Conservation (phyloP, 2,888 invertebrate species). For the Ennomos fuscantarius region DNA sequence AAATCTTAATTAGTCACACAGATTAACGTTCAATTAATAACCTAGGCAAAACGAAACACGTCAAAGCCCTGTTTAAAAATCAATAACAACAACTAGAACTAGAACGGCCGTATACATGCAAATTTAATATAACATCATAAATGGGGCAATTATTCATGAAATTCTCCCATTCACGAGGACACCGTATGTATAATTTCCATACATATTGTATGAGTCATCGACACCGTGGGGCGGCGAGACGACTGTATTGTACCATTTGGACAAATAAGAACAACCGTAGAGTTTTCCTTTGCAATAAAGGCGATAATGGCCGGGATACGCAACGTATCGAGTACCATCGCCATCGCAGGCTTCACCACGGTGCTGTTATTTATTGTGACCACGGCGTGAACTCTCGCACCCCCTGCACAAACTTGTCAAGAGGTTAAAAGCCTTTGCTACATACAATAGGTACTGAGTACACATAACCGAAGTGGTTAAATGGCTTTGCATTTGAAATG, state of each 20-base stretch:
- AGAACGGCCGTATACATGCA: constrained; percentile 7
- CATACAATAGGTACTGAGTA: not conserved
- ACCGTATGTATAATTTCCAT: constrained; percentile 15
- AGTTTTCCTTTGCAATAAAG: constrained; percentile 2
- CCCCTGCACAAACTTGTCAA: constrained; percentile 11
- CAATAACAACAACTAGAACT: not conserved
- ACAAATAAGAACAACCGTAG: constrained; percentile 2
- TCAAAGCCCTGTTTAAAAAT: too few relatives aligned
- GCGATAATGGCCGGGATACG: constrained; percentile 1
- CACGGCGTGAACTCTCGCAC: constrained; percentile 20
- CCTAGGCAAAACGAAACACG: not conserved
- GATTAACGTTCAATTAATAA: not conserved
- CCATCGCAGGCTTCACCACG: constrained; percentile 4
- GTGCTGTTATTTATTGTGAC: constrained; percentile 1
- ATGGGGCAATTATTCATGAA: constrained; percentile 19
- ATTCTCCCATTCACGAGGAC: constrained; percentile 12
- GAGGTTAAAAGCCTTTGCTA: constrained; percentile 16
- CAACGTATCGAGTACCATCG: constrained; percentile 2
- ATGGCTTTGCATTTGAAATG: too few relatives aligned
- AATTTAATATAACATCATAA: constrained; percentile 19
- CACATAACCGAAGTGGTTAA: too few relatives aligned
- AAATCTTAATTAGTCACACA: too few relatives aligned
- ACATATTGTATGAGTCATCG: constrained; percentile 32
- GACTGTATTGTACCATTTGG: constrained; percentile 1
- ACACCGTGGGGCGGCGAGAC: constrained; percentile 14